Base-by-base conservation (phyloP, 2,888 invertebrate genomes). In the Alitta virens region DNA sequence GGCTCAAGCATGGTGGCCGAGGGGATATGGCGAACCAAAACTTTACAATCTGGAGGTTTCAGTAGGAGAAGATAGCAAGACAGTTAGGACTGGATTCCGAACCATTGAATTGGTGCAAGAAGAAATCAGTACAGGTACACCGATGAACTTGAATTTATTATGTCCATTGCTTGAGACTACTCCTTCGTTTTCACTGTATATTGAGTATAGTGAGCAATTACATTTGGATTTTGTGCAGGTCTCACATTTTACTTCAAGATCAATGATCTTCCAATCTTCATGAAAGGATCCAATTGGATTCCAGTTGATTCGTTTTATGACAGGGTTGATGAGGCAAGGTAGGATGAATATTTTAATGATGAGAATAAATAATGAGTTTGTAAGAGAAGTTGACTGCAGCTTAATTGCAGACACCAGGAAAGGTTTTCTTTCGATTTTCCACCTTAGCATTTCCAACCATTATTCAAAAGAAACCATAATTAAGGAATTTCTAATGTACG, bases 251-350 rank as follows among this genome's bases (percentile, higher is more conserved):
- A 91, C 77, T 93, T 96, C 76, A 87, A 87, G 77, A 86, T 98
- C 14, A 96, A 98, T 79, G 89, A 86, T 0, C 82, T 89, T 56
- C 88, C 92, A 1, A 87, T 97, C 18, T 98, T 95, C 77, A 90
- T 93, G 80, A 97, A 97, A 68, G 96, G 96, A 1, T 90, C 92
- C 9, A 96, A 96, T 80, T 92, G 92, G 87, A 94, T 96, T 74
- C 96, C 96, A 0, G 86, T 90, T 0, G 88, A 91, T 77, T 87
- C 92, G 68, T 86, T 95, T 54, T 92, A 91, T 0, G 94, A 94
- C 83, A 75, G 85, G 38, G 87, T 89, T 0, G 84, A 85, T 25
- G 21, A 43, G 3, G 26, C n/a, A n/a, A 60, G 55, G 60, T 60
- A 27, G 54, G 7, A 25, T 43, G 40, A 33, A 55, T 21, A 5